phyloP scores from a whole-genome alignment of 2,113 vertebrate species.

The Etheostoma cragini region DNA sequence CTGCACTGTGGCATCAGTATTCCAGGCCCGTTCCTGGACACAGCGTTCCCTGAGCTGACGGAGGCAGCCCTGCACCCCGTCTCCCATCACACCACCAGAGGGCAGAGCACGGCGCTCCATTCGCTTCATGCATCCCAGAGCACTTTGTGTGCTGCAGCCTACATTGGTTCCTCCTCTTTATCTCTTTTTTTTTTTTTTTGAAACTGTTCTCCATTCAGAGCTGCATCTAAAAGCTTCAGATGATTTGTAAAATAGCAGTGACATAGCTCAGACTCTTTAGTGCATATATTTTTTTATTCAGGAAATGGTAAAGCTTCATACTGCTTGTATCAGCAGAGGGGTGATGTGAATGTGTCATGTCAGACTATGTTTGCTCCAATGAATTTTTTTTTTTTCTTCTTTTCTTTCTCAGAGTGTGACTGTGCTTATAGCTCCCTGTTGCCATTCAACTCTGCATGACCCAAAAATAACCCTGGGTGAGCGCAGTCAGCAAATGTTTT shows the following conservation, averaged over 20 bases:
- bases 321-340: slow-evolving; percentile 32
- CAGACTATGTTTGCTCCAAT: slow-evolving; percentile 41
- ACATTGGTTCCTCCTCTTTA: slow-evolving; percentile 46
- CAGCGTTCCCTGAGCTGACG: slow-evolving; percentile 63
- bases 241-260: slow-evolving; percentile 37
- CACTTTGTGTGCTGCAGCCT: slow-evolving; percentile 64
- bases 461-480: slow-evolving; percentile 67
- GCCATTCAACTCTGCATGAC: slow-evolving; percentile 68
- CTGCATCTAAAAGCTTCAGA: slow-evolving; percentile 39
- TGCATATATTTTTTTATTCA: slow-evolving; percentile 23
- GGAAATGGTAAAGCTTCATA: background rate
- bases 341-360: slow-evolving; percentile 47
- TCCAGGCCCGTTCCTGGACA: slow-evolving; percentile 79
- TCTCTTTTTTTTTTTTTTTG: background rate
- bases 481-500: slow-evolving; percentile 65
- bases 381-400: slow-evolving; percentile 7
- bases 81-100: slow-evolving; percentile 67
- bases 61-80: slow-evolving; percentile 32
- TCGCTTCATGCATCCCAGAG: slow-evolving; percentile 20
- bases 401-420: slow-evolving; percentile 41
- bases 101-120: slow-evolving; percentile 47
- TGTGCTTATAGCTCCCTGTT: slow-evolving; percentile 48
- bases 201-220: slow-evolving; percentile 31
- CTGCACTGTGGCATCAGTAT: slow-evolving; percentile 83
- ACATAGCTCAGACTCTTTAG: background rate